A percentile compares a stretch with the other conserved stretches of the same genome.
Conservation (phyloP, 2,113 vertebrate species). For the Leptobrachium ailaonicum region DNA sequence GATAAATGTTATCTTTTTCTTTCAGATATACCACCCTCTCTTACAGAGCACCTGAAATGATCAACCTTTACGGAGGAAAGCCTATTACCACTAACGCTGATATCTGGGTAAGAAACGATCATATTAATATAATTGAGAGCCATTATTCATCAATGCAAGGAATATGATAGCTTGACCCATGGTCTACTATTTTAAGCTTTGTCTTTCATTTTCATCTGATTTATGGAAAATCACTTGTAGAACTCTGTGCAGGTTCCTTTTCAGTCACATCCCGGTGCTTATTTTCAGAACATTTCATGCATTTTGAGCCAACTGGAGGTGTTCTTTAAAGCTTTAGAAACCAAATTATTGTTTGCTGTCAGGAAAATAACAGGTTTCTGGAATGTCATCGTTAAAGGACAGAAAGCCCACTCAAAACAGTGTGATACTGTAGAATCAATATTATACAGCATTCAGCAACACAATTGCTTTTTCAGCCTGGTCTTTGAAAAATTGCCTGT, state of each 20-base stretch:
- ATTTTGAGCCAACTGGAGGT: too few species aligned
- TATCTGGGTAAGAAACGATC: slow-evolving; percentile 85
- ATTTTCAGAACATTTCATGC: not conserved
- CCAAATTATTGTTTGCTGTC: too few species aligned
- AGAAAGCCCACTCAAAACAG: too few species aligned
- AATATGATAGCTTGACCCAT: slow-evolving; percentile 18
- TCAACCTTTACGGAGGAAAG: slow-evolving; percentile 95
- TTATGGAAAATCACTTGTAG: not conserved
- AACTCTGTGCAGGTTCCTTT: not conserved
- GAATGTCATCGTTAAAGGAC: too few species aligned
- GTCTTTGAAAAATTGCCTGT: too few species aligned
- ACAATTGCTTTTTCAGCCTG: too few species aligned
- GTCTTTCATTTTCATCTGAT: slow-evolving; percentile 10
- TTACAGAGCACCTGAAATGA: slow-evolving; percentile 96
- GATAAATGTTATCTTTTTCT: slow-evolving; percentile 12
- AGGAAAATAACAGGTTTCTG: too few species aligned
- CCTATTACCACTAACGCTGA: slow-evolving; percentile 96
- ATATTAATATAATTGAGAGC: not conserved
- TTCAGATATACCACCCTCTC: slow-evolving; percentile 93
- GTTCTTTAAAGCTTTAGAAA: too few species aligned
- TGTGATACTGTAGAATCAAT: not conserved
- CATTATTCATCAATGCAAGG: not conserved
- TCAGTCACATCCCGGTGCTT: not conserved
- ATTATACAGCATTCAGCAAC: not conserved
- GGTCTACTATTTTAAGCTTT: slow-evolving; percentile 9